Evolutionary conservation across 2,113 vertebrate genomes (phyloP).

Genomic region (Sphaerodactylus townsendi): DNA sequence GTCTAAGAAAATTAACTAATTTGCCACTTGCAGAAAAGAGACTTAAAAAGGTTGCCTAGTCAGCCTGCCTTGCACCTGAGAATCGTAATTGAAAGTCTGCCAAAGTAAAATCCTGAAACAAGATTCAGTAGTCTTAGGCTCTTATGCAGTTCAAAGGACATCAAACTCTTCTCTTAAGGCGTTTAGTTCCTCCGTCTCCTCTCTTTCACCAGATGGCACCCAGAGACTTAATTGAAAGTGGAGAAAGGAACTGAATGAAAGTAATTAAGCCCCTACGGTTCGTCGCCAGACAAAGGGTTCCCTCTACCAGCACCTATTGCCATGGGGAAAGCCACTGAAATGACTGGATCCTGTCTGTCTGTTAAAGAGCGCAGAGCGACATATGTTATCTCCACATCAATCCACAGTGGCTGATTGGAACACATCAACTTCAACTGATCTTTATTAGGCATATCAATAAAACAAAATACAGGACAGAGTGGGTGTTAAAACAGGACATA

Average conservation of each 20-base stretch:
- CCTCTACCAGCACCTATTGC: slow-evolving; percentile 2
- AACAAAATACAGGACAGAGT: too few relatives aligned
- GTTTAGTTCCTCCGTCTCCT: not conserved
- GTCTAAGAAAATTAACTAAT: not conserved
- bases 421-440: too few relatives aligned
- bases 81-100: not conserved
- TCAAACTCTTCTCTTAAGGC: not conserved
- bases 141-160: not conserved
- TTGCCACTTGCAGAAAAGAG: not conserved
- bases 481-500: too few relatives aligned
- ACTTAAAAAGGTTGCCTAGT: not conserved
- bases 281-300: slow-evolving; percentile 56
- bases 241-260: slow-evolving; percentile 45
- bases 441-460: too few relatives aligned
- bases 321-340: slow-evolving; percentile 11
- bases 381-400: not conserved
- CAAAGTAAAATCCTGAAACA: slow-evolving; percentile 40
- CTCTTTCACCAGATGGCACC: slow-evolving; percentile 47
- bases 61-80: not conserved
- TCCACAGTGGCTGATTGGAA: too few relatives aligned
- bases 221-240: slow-evolving; percentile 42
- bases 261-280: slow-evolving; percentile 52
- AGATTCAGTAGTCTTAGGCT: slow-evolving; percentile 36
- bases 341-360: too few relatives aligned
- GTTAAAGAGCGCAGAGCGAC: not conserved